Base-by-base conservation (phyloP, 2,113 vertebrate genomes). In the Psephotus haematonotus region DNA sequence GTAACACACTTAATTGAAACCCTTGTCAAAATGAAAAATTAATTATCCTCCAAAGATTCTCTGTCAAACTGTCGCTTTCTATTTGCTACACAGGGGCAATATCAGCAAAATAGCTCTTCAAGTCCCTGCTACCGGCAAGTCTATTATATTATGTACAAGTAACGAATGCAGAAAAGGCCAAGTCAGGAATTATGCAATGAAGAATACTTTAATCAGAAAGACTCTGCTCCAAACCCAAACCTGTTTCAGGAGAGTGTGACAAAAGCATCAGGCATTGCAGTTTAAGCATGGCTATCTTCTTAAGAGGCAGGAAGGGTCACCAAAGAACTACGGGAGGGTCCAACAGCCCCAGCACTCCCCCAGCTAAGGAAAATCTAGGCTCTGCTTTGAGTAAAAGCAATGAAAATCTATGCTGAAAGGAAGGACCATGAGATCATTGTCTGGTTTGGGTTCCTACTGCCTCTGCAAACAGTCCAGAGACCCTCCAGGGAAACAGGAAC, bases 31-130 rank as follows among this genome's bases (percentile, higher is more conserved):
- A 84, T 84, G 85, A 90, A 95, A 94, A 96, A 95, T 85, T 94
- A 95, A 93, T 96, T 97, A 92, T 84, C 57, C 41, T 70, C 63
- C 93, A 94, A 96, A 97, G 95, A 94, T 95, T 90, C 89, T 91
- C 95, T 95, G 93, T 96, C 97, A 97, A 97, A 78, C 91, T 95
- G 93, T 97, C 96, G 86, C 50, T 87, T 94, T 59, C 91, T 81
- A 93, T 96, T 97, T 96, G 82, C 71, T 93, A 53, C 49, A 65
- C 68, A 90, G 59, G 67, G 71, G 39, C 75, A 90, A 52, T 53
- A 90, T 43, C 71, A 96, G 82, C 76, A 92, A 92, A 97, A 88
- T 8, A 92, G 52, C 64, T 92, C 78, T 88, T 49, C 39, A 84
- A 88, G 71, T 84, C 69, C 78, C 43, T 16, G 28, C 83, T 91